phyloP scores from a whole-genome alignment of 2,113 vertebrate genomes.

The Phrynosoma blainvillii region DNA sequence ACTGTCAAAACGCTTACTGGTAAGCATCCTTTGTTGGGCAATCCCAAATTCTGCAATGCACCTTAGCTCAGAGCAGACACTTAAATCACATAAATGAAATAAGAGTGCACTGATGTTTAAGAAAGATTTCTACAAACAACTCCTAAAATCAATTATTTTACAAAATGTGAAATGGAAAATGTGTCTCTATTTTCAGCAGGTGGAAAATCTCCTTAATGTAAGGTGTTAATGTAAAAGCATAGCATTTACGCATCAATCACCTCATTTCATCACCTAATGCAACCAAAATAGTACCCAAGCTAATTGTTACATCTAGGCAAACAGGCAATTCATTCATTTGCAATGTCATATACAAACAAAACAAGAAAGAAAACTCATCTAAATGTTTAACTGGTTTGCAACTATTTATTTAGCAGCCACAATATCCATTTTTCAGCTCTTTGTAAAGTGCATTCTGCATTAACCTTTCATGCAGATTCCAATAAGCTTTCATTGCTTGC shows the following conservation, averaged over 20 bases:
- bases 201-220: constrained; percentile 14
- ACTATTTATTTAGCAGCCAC: constrained; percentile 7
- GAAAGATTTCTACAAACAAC: background rate
- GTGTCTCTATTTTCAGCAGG: constrained; percentile 31
- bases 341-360: constrained; percentile 27
- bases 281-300: constrained; percentile 14
- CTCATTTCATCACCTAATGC: background rate
- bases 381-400: constrained; percentile 27
- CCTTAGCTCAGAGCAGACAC: background rate
- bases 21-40: no score
- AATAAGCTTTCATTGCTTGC: background rate
- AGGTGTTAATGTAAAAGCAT: constrained; percentile 33
- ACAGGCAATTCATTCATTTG: background rate
- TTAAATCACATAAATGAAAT: background rate
- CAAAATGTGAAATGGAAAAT: background rate
- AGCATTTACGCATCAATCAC: constrained; percentile 45
- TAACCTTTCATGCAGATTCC: constrained; percentile 14
- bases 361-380: background rate
- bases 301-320: constrained; percentile 26
- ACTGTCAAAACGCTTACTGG: no score
- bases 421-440: constrained; percentile 16
- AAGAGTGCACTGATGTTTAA: background rate
- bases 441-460: background rate
- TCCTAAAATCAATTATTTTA: background rate
- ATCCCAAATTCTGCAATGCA: background rate